Evolutionary conservation across 1,140 invertebrate species (phyloP), one percentile per base, ranked within the genome.

Genomic region (Drosophila takahashii): DNA sequence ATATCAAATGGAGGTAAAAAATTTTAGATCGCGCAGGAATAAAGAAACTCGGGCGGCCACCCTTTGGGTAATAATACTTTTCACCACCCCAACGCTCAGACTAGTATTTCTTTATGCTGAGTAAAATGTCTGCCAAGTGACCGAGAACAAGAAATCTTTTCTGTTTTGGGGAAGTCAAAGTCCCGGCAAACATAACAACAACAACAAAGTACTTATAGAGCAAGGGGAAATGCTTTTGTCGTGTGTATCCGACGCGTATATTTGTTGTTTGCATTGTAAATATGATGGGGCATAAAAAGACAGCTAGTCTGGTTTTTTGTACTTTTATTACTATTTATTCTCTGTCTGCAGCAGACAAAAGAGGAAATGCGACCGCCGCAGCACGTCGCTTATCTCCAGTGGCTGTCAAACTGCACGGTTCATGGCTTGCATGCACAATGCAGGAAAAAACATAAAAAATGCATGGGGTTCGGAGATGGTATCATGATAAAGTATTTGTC

Each of bases 401-500:
- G 65, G 34, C 27, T 64, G n/a, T 51, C 60, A 79, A 84, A 84
- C 80, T 84, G 77, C 61, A 51, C 27, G 41, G 11, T 72, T 60
- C 65, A 67, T 84, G 80, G 59, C 58, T 72, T 77, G 80, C 77
- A 84, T 84, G 48, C 60, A 57, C 53, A 54, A 79, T 77, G 56
- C 51, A 47, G 48, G 32, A 10, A 26, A 42, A 53, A 57, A 11
- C 10, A 81, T 59, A 58, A 34, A 48, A 41, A 50, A 26, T 15
- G 29, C 53, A 54, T 26, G 4, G 42, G 29, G 18, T 10, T 34
- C 1, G 22, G 34, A 29, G 64, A 70, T 70, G 50, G 50, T 18
- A 56, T 37, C 50, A 51, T 34, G 62, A 54, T 54, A 34, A 50
- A 67, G 61, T 16, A 37, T 10, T 69, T 67, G 48, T 32, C 16